Evolutionary conservation across 2,113 vertebrate genomes (phyloP).

Genomic region (Perca schrenkii): DNA sequence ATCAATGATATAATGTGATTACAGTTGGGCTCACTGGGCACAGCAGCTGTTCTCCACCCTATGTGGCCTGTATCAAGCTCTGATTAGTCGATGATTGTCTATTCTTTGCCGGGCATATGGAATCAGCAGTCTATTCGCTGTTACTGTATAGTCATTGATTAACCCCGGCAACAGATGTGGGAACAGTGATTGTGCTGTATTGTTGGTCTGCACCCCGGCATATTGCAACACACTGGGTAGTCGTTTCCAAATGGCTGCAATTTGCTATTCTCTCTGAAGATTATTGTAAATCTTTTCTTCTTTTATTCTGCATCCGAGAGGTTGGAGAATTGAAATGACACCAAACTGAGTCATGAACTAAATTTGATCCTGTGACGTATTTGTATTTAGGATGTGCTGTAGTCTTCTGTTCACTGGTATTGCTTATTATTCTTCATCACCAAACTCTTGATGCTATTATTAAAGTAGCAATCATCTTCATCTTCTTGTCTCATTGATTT

Average conservation of each 20-base stretch:
- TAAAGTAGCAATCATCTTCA: not conserved
- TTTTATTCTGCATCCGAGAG: slow-evolving; percentile 26
- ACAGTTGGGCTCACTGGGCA: slow-evolving; percentile 60
- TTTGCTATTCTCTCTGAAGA: slow-evolving; percentile 65
- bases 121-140: slow-evolving; percentile 78
- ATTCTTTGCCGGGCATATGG: slow-evolving; percentile 77
- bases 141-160: slow-evolving; percentile 82
- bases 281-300: slow-evolving; percentile 56
- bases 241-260: slow-evolving; percentile 64
- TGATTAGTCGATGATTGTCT: slow-evolving; percentile 82
- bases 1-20: slow-evolving; percentile 80
- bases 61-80: slow-evolving; percentile 73
- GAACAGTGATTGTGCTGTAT: slow-evolving; percentile 75
- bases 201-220: slow-evolving; percentile 61
- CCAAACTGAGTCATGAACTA: slow-evolving; percentile 31
- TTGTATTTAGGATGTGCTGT: slow-evolving; percentile 1
- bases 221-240: slow-evolving; percentile 62
- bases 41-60: slow-evolving; percentile 70
- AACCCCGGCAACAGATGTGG: slow-evolving; percentile 69
- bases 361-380: slow-evolving; percentile 24
- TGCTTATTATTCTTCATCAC: not conserved
- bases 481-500: slow-evolving; percentile 22
- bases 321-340: slow-evolving; percentile 17
- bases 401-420: not conserved
- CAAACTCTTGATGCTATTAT: not conserved